These are phyloP conservation scores for Diplodus sargus DNA, from an alignment of 2,797 vertebrate species.

Conservation along the genomic window DNA sequence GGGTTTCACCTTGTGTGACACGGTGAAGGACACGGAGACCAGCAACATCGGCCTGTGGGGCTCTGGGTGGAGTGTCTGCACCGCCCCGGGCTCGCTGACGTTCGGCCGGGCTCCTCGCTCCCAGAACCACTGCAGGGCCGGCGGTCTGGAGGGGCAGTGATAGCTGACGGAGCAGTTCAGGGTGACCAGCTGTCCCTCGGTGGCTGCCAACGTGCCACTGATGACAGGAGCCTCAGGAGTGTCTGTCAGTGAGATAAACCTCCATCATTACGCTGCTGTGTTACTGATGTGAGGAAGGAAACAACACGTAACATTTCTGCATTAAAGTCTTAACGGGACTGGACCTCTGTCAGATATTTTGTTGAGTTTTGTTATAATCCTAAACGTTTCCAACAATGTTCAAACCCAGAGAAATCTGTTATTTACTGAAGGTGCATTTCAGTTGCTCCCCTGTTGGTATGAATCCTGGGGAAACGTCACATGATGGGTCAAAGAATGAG, in stretches of 20 bases:
- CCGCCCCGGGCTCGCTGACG: constrained; percentile 34
- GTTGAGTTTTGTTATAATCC: too few relatives aligned
- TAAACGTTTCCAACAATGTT: too few relatives aligned
- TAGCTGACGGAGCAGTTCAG: constrained; percentile 83
- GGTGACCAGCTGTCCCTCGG: constrained; percentile 80
- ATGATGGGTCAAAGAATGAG: too few relatives aligned
- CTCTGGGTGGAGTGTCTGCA: constrained; percentile 31
- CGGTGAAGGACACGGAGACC: constrained; percentile 78
- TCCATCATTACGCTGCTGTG: not conserved
- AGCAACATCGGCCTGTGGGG: constrained; percentile 62
- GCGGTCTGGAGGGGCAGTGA: constrained; percentile 80
- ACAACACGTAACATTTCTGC: too few relatives aligned
- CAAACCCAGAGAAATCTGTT: too few relatives aligned
- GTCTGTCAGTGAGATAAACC: constrained; percentile 66
- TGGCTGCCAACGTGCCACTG: constrained; percentile 70
- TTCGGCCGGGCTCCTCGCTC: constrained; percentile 69
- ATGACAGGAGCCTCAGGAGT: constrained; percentile 78
- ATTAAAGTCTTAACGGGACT: too few relatives aligned
- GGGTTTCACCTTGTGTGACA: constrained; percentile 76
- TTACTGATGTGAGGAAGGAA: too few relatives aligned
- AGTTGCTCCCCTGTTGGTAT: too few relatives aligned
- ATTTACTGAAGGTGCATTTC: too few relatives aligned
- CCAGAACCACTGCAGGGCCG: constrained; percentile 80
- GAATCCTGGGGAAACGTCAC: too few relatives aligned
- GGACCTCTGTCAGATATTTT: too few relatives aligned